These are phyloP conservation scores for Artibeus jamaicensis DNA, from an alignment of 2,797 vertebrate species.

Conservation along the genomic window DNA sequence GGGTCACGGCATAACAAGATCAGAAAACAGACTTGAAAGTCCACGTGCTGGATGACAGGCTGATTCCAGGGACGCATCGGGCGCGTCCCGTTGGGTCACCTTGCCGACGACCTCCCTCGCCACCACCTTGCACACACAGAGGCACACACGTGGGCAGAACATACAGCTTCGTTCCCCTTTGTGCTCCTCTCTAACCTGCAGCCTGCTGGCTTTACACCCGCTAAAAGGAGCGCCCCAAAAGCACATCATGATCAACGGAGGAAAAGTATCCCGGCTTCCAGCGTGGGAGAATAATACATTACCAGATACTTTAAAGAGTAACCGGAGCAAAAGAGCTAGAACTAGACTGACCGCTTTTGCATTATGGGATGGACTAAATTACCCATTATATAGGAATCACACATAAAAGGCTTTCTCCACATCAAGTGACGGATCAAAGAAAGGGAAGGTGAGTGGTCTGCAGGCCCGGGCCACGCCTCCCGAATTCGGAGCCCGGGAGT, in stretches of 20 bases:
- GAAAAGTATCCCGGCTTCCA: conserved; percentile 24
- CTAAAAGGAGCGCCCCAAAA: not conserved
- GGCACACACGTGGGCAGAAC: not conserved
- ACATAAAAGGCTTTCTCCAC: conserved; percentile 83
- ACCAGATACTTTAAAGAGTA: conserved; percentile 75
- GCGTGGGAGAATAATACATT: conserved; percentile 59
- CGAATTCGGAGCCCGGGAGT: conserved; percentile 80
- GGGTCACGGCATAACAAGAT: not conserved
- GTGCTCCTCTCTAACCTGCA: not conserved
- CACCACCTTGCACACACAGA: not conserved
- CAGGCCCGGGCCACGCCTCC: conserved; percentile 82
- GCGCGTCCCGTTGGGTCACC: not conserved
- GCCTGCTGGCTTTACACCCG: not conserved
- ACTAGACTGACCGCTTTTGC: conserved; percentile 76
- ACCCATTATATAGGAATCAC: conserved; percentile 79
- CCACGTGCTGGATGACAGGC: not conserved
- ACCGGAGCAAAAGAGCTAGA: conserved; percentile 78
- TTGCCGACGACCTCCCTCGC: not conserved
- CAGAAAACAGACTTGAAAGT: not conserved
- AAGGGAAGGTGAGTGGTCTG: conserved; percentile 78
- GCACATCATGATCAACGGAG: not conserved
- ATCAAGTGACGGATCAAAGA: conserved; percentile 85
- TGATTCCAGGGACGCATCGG: not conserved
- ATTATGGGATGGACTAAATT: conserved; percentile 82
- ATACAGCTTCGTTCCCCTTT: not conserved